Evolutionary conservation across 2,113 vertebrate species (phyloP).

Genomic region (Arizona elegans): DNA sequence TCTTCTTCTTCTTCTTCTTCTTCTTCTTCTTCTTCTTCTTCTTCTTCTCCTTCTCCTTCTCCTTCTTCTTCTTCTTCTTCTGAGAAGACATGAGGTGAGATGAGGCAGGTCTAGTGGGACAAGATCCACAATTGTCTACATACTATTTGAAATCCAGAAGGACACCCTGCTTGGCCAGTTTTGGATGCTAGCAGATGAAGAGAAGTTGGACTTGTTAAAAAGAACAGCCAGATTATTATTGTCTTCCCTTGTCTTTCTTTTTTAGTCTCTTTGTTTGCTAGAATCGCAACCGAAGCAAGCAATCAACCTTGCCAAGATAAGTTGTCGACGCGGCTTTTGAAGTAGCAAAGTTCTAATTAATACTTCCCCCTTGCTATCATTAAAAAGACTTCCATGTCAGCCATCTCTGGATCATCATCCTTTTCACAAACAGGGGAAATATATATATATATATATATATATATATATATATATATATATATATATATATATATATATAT

Average conservation of each 20-base stretch:
- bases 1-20: not conserved
- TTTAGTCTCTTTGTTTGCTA: conserved; percentile 21
- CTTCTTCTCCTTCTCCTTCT: not conserved
- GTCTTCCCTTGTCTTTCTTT: too few relatives aligned
- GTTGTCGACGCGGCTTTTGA: conserved; percentile 39
- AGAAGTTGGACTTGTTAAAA: too few relatives aligned
- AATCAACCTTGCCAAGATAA: conserved; percentile 33
- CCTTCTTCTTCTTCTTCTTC: too few relatives aligned
- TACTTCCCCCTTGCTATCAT: conserved; percentile 14
- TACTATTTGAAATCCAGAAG: not conserved
- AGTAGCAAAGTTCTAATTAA: conserved; percentile 32
- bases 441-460: too few relatives aligned
- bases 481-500: too few relatives aligned
- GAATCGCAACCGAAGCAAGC: conserved; percentile 51
- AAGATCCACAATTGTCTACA: not conserved
- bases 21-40: too few relatives aligned
- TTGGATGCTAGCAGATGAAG: not conserved
- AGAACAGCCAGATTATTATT: not conserved
- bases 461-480: too few relatives aligned
- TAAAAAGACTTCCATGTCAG: conserved; percentile 37
- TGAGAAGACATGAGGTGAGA: too few relatives aligned
- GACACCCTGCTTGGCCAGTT: not conserved
- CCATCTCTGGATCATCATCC: not conserved
- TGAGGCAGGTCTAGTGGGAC: not conserved
- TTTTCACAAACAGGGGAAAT: conserved; percentile 33